Conservation (phyloP, 37 sponge, comb jelly and placozoan genomes). For the Axinella damicornis region DNA sequence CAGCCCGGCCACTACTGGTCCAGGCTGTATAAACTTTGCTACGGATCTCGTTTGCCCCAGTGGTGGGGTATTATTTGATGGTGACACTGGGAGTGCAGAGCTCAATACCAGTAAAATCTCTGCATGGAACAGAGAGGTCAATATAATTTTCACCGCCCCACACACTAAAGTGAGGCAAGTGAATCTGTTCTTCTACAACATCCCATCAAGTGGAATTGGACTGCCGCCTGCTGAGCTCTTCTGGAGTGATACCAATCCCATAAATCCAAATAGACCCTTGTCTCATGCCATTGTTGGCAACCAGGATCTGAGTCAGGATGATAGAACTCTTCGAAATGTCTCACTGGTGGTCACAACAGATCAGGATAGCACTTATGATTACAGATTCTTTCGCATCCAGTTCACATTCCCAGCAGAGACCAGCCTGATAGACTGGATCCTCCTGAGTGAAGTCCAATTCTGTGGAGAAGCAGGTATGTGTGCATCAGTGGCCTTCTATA, state of each 20-base stretch:
- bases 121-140: slow-evolving; percentile 42
- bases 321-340: slow-evolving; percentile 33
- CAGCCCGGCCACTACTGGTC: too few relatives aligned
- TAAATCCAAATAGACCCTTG: background rate
- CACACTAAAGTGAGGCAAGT: slow-evolving; percentile 15
- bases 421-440: slow-evolving; percentile 1
- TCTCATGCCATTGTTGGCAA: slow-evolving; percentile 33
- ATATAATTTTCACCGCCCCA: background rate
- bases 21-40: too few relatives aligned
- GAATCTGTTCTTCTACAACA: slow-evolving; percentile 65
- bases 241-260: background rate
- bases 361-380: background rate
- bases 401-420: slow-evolving; percentile 16
- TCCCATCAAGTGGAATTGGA: slow-evolving; percentile 48
- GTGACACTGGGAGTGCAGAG: slow-evolving; percentile 4
- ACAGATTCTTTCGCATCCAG: background rate
- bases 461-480: slow-evolving; percentile 1
- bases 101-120: background rate
- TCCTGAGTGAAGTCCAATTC: slow-evolving; percentile 60
- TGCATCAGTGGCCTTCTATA: too few relatives aligned
- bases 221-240: slow-evolving; percentile 29
- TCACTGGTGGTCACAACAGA: slow-evolving; percentile 14
- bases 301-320: slow-evolving; percentile 29
- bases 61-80: background rate
- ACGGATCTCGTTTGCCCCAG: too few relatives aligned